A percentile compares a stretch with the other conserved stretches of the same genome.
phyloP scores from a whole-genome alignment of 1,140 invertebrate species.

The Chrysomallon squamiferum region DNA sequence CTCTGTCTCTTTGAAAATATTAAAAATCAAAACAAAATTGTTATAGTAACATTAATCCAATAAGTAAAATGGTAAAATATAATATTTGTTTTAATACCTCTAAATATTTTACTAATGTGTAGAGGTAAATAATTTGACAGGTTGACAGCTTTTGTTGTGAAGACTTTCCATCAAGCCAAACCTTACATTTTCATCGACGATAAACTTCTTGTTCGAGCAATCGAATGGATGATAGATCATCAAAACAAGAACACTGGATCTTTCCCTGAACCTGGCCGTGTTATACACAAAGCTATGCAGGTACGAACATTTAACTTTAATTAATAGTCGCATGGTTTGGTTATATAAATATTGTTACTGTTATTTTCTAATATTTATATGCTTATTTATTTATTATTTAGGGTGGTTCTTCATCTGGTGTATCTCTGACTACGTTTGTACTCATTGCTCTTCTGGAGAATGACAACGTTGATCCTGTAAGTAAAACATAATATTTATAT shows the following conservation, averaged over 20 bases:
- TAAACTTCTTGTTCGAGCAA: slow-evolving; percentile 73
- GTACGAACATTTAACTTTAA: too few species aligned
- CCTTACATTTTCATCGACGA: slow-evolving; percentile 80
- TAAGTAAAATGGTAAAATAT: too few species aligned
- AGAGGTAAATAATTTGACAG: too few species aligned
- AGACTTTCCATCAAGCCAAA: slow-evolving; percentile 83
- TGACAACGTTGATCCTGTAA: background rate
- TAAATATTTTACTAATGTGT: too few species aligned
- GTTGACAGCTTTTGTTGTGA: slow-evolving; percentile 73
- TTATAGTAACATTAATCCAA: too few species aligned
- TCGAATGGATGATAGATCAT: slow-evolving; percentile 80
- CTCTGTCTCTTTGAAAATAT: too few species aligned
- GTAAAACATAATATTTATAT: too few species aligned
- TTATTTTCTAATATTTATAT: too few species aligned
- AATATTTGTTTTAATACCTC: too few species aligned
- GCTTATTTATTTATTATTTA: background rate
- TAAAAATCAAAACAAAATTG: too few species aligned
- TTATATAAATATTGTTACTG: too few species aligned
- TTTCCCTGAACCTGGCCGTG: slow-evolving; percentile 69
- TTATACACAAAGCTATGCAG: slow-evolving; percentile 41
- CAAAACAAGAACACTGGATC: slow-evolving; percentile 82
- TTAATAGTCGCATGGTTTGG: too few species aligned
- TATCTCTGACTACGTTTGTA: slow-evolving; percentile 27
- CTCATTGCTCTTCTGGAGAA: slow-evolving; percentile 27
- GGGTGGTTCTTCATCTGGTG: slow-evolving; percentile 27